Evolutionary conservation across 2,113 vertebrate genomes (phyloP).

Genomic region (Callocephalon fimbriatum): DNA sequence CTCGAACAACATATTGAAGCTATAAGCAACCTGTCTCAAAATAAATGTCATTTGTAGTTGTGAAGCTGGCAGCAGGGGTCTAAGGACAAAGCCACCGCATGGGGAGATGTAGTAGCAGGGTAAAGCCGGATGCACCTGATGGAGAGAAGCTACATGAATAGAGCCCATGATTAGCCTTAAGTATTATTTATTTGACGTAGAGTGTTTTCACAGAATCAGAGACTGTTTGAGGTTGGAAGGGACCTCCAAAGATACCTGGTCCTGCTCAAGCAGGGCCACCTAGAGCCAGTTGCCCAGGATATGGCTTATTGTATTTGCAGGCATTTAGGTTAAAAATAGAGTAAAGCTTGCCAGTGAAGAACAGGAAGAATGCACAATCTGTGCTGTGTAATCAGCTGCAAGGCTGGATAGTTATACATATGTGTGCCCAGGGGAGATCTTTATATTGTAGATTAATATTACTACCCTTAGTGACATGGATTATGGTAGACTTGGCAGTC

Average conservation of each 20-base stretch:
- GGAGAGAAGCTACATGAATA: background rate
- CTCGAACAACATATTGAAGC: background rate
- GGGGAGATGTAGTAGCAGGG: background rate
- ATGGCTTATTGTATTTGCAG: background rate
- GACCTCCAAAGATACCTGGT: background rate
- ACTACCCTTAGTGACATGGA: background rate
- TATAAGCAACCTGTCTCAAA: background rate
- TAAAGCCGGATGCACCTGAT: background rate
- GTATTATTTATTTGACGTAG: background rate
- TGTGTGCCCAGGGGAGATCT: background rate
- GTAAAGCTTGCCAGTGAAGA: background rate
- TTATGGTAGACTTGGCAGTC: background rate
- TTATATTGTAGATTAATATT: background rate
- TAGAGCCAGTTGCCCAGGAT: background rate
- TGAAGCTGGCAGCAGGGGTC: background rate
- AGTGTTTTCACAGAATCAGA: background rate
- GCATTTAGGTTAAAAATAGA: background rate
- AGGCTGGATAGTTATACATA: background rate
- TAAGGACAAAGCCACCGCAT: background rate
- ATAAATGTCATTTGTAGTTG: background rate
- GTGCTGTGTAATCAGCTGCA: background rate
- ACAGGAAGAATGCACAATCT: background rate
- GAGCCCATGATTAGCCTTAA: background rate
- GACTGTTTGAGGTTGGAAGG: background rate
- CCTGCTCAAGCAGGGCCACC: background rate